Evolutionary conservation across 2,888 invertebrate genomes (phyloP).

Genomic region (Macrosiphum euphorbiae): DNA sequence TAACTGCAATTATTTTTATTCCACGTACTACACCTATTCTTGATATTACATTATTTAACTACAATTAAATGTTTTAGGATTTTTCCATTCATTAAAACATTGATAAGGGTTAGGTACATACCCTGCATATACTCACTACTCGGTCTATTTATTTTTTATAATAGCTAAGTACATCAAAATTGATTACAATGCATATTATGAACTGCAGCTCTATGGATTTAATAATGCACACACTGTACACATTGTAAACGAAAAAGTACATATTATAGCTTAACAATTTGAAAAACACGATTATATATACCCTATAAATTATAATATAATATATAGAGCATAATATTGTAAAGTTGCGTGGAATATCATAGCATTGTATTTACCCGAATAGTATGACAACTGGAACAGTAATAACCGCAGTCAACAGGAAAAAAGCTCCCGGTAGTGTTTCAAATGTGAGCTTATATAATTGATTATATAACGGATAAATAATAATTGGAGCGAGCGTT

Average conservation of each 20-base stretch:
- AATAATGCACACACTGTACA: neutral
- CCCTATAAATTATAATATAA: neutral
- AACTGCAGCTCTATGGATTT: neutral
- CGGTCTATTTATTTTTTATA: neutral
- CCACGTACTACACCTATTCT: neutral
- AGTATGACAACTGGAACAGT: conserved; percentile 64
- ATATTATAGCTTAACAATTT: neutral
- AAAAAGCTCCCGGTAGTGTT: conserved; percentile 65
- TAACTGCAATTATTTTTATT: neutral
- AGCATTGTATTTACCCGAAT: conserved; percentile 63
- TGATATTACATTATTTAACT: neutral
- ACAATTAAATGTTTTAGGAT: neutral
- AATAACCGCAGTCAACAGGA: conserved; percentile 64
- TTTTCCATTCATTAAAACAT: neutral
- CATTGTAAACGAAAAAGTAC: neutral
- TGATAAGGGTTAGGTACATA: neutral
- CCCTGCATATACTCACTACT: neutral
- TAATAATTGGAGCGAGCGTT: conserved; percentile 65
- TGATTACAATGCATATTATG: neutral
- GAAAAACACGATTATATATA: neutral
- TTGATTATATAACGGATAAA: conserved; percentile 66
- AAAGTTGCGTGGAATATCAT: neutral
- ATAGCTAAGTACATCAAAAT: neutral
- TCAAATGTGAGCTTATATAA: conserved; percentile 65
- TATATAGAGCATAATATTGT: neutral